These are phyloP conservation scores for Sphecodes monilicornis DNA, from an alignment of 2,888 invertebrate genomes.

Conservation along the genomic window DNA sequence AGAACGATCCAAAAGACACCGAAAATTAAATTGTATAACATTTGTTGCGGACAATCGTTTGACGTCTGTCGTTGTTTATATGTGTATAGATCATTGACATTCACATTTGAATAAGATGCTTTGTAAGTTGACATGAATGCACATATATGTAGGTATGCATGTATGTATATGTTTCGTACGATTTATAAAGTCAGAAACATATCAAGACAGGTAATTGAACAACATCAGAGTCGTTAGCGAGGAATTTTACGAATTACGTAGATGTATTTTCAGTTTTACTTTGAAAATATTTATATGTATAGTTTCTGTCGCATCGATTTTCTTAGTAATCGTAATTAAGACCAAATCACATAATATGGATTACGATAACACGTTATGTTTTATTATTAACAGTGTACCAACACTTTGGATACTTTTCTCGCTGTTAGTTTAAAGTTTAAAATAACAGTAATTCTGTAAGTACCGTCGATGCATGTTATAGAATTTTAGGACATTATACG, in stretches of 20 bases:
- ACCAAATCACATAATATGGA: not conserved
- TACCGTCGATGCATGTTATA: not conserved
- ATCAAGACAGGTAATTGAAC: constrained; percentile 13
- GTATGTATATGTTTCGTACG: not conserved
- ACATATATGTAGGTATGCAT: not conserved
- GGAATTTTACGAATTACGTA: not conserved
- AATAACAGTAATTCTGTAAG: not conserved
- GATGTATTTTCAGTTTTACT: not conserved
- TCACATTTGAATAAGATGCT: not conserved
- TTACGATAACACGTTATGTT: not conserved
- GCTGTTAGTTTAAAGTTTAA: not conserved
- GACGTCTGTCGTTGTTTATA: constrained; percentile 20
- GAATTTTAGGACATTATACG: not conserved
- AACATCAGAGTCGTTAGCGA: constrained; percentile 1
- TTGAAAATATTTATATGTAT: not conserved
- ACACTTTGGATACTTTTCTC: not conserved
- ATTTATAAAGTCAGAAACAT: not conserved
- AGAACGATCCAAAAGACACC: not conserved
- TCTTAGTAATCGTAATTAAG: not conserved
- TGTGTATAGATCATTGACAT: not conserved
- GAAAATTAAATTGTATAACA: constrained; percentile 3
- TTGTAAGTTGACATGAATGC: not conserved
- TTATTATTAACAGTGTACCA: not conserved
- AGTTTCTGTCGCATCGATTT: constrained; percentile 1
- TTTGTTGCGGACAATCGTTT: constrained; percentile 4